Evolutionary conservation across 1,140 invertebrate genomes (phyloP).

Genomic region (Sminthurides bifidus): DNA sequence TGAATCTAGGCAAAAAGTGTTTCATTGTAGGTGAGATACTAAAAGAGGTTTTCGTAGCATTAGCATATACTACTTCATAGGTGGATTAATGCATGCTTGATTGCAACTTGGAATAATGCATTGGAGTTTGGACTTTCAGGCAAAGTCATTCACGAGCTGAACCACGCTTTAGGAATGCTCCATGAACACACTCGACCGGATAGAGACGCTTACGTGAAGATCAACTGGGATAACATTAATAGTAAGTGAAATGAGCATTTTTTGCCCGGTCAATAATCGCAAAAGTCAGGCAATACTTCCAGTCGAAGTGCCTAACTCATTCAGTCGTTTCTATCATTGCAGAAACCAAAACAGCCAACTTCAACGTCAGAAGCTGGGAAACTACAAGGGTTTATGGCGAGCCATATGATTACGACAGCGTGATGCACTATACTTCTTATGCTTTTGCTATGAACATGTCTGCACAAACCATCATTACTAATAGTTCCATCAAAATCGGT

Average conservation of each 20-base stretch:
- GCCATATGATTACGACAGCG: not conserved
- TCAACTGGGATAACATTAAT: slow-evolving; percentile 43
- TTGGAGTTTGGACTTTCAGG: too few species aligned
- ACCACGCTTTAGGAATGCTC: slow-evolving; percentile 44
- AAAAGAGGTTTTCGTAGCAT: too few species aligned
- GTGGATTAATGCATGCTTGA: too few species aligned
- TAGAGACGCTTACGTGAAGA: slow-evolving; percentile 40
- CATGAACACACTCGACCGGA: slow-evolving; percentile 47
- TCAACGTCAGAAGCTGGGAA: not conserved
- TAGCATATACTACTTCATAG: too few species aligned
- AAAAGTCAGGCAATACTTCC: not conserved
- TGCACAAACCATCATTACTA: too few species aligned
- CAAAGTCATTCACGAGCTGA: slow-evolving; percentile 43
- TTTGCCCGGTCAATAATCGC: not conserved
- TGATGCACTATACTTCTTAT: not conserved
- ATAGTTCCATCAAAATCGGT: too few species aligned
- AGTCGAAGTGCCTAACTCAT: too few species aligned
- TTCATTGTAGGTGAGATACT: too few species aligned
- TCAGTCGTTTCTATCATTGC: not conserved
- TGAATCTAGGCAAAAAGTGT: too few species aligned
- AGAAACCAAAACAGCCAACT: not conserved
- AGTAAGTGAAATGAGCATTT: not conserved
- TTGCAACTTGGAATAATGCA: too few species aligned
- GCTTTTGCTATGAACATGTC: too few species aligned
- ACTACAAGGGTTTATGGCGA: not conserved